Percentiles rank a stretch among this genome's conserved stretches.
These are phyloP conservation scores for Merops nubicus DNA, from an alignment of 2,113 vertebrate species.

Conservation along the genomic window DNA sequence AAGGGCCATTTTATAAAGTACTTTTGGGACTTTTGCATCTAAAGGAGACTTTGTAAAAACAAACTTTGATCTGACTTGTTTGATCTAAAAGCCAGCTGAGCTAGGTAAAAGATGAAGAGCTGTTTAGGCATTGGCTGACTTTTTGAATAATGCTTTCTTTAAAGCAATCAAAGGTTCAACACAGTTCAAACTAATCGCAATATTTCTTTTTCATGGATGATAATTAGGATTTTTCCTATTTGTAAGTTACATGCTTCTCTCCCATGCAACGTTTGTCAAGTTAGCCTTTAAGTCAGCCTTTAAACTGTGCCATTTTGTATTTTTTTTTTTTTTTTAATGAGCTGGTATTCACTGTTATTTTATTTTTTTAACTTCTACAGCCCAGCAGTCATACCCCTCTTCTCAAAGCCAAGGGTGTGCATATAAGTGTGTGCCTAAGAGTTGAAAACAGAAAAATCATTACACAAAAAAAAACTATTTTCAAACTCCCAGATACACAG, in stretches of 20 bases:
- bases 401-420: neutral
- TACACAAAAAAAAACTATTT: neutral
- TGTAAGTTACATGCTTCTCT: neutral
- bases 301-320: neutral
- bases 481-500: neutral
- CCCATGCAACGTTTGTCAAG: neutral
- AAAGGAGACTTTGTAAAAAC: constrained; percentile 3
- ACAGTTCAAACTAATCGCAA: neutral
- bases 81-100: neutral
- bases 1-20: neutral
- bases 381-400: neutral
- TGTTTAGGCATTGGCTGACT: neutral
- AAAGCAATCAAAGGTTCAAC: constrained; percentile 4
- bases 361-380: neutral
- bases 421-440: neutral
- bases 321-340: neutral
- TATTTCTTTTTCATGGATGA: neutral
- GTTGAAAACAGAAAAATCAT: neutral
- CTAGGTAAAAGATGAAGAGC: constrained; percentile 13
- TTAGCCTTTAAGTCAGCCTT: neutral
- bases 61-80: constrained; percentile 9
- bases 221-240: neutral
- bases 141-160: neutral
- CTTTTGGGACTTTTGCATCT: neutral
- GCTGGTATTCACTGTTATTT: neutral